Percentiles rank a stretch among this genome's conserved stretches.
Evolutionary conservation across 2,888 invertebrate genomes (phyloP).

Genomic region (Andrena chrysosceles): DNA sequence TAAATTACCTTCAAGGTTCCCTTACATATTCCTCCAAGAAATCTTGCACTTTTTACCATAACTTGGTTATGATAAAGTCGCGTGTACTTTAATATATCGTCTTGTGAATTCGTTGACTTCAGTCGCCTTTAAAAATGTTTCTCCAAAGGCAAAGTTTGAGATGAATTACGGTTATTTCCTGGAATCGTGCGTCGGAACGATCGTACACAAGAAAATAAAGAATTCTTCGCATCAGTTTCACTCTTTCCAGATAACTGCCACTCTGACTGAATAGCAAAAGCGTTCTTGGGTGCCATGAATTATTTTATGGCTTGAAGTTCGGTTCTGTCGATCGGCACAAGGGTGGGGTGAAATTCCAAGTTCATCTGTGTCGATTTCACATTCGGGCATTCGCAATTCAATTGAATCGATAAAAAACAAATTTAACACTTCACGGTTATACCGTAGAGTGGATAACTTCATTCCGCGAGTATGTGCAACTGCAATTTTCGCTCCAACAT

Average conservation of each 20-base stretch:
- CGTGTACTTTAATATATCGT: conserved; percentile 22
- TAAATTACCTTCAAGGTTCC: conserved; percentile 23
- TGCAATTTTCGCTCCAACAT: neutral
- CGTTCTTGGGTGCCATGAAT: conserved; percentile 17
- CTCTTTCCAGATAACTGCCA: conserved; percentile 14
- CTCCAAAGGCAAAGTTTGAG: neutral
- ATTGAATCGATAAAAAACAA: conserved; percentile 18
- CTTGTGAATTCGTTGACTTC: conserved; percentile 7
- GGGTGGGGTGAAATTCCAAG: neutral
- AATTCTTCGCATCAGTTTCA: conserved; percentile 13
- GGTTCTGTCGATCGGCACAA: neutral
- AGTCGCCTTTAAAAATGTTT: neutral
- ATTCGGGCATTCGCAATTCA: neutral
- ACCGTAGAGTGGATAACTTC: neutral
- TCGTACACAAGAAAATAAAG: conserved; percentile 7
- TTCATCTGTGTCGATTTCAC: neutral
- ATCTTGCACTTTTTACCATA: conserved; percentile 8
- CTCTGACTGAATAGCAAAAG: neutral
- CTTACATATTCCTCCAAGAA: conserved; percentile 13
- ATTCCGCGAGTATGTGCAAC: neutral
- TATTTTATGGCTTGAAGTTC: conserved; percentile 33
- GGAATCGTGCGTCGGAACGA: neutral
- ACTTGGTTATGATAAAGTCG: conserved; percentile 1
- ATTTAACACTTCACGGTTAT: neutral
- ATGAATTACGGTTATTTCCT: neutral